Evolutionary conservation across 2,888 invertebrate species (phyloP).

Genomic region (Thysanoteuthis rhombus): DNA sequence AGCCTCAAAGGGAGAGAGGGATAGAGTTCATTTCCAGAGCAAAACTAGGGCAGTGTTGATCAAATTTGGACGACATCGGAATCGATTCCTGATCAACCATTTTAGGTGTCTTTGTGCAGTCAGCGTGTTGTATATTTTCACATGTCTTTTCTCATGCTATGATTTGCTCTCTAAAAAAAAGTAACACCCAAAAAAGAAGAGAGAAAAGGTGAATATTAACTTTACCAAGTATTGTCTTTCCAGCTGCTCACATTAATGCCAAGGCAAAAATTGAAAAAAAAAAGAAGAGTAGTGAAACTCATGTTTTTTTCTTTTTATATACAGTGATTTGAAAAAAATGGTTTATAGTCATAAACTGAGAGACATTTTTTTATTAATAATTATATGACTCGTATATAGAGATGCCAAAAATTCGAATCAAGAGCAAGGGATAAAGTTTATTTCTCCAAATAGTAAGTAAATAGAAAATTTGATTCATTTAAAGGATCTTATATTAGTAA

Average conservation of each 20-base stretch:
- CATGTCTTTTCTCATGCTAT: not conserved
- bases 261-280: not conserved
- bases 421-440: too few species aligned
- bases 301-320: not conserved
- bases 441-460: too few species aligned
- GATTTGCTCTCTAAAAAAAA: not conserved
- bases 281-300: not conserved
- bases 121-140: not conserved
- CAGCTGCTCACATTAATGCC: not conserved
- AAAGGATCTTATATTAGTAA: too few species aligned
- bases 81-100: not conserved
- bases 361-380: too few species aligned
- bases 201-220: not conserved
- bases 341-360: not conserved
- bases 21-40: not conserved
- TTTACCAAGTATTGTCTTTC: not conserved
- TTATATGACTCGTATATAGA: too few species aligned
- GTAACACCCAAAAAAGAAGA: not conserved
- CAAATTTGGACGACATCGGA: not conserved
- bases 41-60: not conserved
- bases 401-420: too few species aligned
- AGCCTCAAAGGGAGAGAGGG: conserved; percentile 1
- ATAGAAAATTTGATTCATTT: too few species aligned
- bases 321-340: not conserved
- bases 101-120: not conserved